Percentiles rank a stretch among this genome's conserved stretches.
These are phyloP conservation scores for Archegozetes longisetosus DNA, from an alignment of 1,140 invertebrate species.

Conservation along the genomic window DNA sequence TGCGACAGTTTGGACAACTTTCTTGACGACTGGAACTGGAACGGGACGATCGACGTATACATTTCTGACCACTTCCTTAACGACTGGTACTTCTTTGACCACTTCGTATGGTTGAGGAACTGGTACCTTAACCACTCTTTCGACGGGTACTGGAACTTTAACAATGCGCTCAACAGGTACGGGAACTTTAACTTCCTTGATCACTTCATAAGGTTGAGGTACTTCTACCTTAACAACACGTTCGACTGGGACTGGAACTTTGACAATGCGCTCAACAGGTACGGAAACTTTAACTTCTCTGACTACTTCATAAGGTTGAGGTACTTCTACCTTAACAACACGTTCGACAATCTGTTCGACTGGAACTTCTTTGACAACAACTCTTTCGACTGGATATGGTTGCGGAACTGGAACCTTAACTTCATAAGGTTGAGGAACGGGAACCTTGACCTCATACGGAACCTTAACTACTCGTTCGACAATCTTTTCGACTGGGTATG, in stretches of 20 bases:
- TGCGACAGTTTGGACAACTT: constrained; percentile 6
- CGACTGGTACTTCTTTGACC: constrained; percentile 3
- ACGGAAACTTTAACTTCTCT: constrained; percentile 1
- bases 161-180: not conserved
- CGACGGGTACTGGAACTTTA: constrained; percentile 6
- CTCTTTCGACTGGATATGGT: constrained; percentile 7
- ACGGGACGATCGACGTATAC: constrained; percentile 12
- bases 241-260: not conserved
- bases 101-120: constrained; percentile 7
- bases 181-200: not conserved
- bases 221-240: not conserved
- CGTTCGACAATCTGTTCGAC: not conserved
- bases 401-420: constrained; percentile 2
- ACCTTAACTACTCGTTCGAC: constrained; percentile 3
- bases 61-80: constrained; percentile 6
- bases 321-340: not conserved
- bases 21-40: constrained; percentile 2
- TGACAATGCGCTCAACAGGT: not conserved
- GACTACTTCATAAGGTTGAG: constrained; percentile 8
- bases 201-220: not conserved
- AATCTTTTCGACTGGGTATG: constrained; percentile 1
- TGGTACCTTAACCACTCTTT: constrained; percentile 2
- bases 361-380: constrained; percentile 6
- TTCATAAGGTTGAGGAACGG: not conserved
- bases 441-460: not conserved